Conservation (phyloP, 2,797 vertebrate genomes). For the Trematomus bernacchii region DNA sequence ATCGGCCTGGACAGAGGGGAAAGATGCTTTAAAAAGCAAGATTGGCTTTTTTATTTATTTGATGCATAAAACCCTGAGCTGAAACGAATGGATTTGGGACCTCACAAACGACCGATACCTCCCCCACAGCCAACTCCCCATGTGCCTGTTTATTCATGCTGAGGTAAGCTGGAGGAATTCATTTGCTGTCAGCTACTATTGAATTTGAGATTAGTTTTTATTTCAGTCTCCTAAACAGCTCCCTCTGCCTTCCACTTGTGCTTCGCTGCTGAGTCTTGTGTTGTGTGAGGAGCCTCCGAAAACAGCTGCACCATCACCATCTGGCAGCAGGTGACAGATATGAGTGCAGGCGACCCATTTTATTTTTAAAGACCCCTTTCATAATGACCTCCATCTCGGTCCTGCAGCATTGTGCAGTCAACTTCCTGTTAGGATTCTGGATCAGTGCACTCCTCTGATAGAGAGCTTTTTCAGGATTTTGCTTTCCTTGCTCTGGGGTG, state of each 20-base stretch:
- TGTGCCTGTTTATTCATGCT: slow-evolving; percentile 92
- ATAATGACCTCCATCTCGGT: slow-evolving; percentile 73
- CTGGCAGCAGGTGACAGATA: slow-evolving; percentile 78
- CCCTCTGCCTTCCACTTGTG: slow-evolving; percentile 69
- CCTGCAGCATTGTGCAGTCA: slow-evolving; percentile 55
- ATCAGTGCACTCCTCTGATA: slow-evolving; percentile 54
- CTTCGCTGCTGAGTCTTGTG: slow-evolving; percentile 61
- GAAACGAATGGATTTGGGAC: slow-evolving; percentile 85
- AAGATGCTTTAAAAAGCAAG: slow-evolving; percentile 82
- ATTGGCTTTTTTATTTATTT: slow-evolving; percentile 83
- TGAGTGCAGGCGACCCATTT: slow-evolving; percentile 53
- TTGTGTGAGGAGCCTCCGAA: slow-evolving; percentile 66
- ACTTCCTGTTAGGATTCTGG: slow-evolving; percentile 70
- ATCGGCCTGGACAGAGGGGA: slow-evolving; percentile 76
- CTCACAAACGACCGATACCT: slow-evolving; percentile 81
- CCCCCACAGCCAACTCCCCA: slow-evolving; percentile 82
- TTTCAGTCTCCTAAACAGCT: slow-evolving; percentile 90
- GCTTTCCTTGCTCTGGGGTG: slow-evolving; percentile 31
- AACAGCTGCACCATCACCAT: slow-evolving; percentile 66
- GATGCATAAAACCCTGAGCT: slow-evolving; percentile 85
- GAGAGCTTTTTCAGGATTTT: slow-evolving; percentile 49
- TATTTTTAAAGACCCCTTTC: slow-evolving; percentile 58
- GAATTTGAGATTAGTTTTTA: slow-evolving; percentile 96
- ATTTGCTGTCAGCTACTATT: slow-evolving; percentile 94
- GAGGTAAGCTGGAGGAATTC: slow-evolving; percentile 94